These are phyloP conservation scores for Aurelia aurita DNA, from an alignment of 30 jellyfish, hydroid and myxozoan species.

Conservation along the genomic window DNA sequence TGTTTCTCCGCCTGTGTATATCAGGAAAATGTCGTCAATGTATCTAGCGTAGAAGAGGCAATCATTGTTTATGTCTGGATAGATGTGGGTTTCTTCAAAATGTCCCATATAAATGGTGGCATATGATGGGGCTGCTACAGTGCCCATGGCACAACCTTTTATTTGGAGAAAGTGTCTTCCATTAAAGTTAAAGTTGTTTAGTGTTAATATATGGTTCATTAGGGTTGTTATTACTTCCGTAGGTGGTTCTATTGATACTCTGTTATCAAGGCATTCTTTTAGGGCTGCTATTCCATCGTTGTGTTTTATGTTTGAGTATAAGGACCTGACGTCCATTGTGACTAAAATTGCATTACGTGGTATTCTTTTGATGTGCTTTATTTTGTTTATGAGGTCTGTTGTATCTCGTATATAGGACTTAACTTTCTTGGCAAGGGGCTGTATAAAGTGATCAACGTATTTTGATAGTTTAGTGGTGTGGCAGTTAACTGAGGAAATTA, in stretches of 20 bases:
- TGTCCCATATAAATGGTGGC: conserved; percentile 59
- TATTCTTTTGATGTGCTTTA: background rate
- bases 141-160: conserved; percentile 72
- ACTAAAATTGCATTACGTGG: conserved; percentile 7
- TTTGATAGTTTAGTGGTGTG: no score
- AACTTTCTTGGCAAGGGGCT: no score
- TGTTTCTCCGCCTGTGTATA: conserved; percentile 7
- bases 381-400: background rate
- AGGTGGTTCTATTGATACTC: background rate
- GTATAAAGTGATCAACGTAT: no score
- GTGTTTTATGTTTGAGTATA: no score
- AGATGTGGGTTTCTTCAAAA: conserved; percentile 50
- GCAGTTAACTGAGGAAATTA: no score
- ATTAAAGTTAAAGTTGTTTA: background rate
- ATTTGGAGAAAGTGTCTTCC: conserved; percentile 14
- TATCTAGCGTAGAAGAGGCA: conserved; percentile 34
- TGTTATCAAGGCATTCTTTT: conserved; percentile 10
- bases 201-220: background rate
- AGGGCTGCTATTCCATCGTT: conserved; percentile 7
- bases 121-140: conserved; percentile 58
- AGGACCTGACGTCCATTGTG: conserved; percentile 7
- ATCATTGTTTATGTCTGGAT: conserved; percentile 25
- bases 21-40: conserved; percentile 67
- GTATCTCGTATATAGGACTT: background rate
- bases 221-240: background rate